These are phyloP conservation scores for Drosophila kepulauana DNA, from an alignment of 1,140 invertebrate species.

Conservation along the genomic window DNA sequence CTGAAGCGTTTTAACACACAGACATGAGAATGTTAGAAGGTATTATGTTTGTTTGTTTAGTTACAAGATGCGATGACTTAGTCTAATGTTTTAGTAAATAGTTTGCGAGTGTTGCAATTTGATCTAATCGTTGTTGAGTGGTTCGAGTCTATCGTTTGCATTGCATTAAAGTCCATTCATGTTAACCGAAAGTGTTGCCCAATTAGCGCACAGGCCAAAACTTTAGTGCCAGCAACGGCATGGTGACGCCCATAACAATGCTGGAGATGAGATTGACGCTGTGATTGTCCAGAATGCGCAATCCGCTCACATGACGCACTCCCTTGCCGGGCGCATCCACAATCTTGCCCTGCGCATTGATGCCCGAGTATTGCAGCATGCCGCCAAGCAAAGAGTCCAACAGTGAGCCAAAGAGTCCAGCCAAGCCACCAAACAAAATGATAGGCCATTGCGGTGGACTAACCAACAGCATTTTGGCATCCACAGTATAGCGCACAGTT, in stretches of 20 bases:
- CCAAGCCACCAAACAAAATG: conserved; percentile 89
- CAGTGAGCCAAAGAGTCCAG: conserved; percentile 92
- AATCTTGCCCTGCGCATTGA: conserved; percentile 89
- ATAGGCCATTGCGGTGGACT: conserved; percentile 94
- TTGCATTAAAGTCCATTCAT: conserved; percentile 37
- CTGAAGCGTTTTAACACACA: conserved; percentile 7
- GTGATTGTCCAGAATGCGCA: conserved; percentile 94
- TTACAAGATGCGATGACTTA: conserved; percentile 16
- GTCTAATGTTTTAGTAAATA: neutral
- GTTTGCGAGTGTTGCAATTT: neutral
- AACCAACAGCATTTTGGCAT: conserved; percentile 86
- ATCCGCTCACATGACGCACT: conserved; percentile 92
- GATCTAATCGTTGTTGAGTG: conserved; percentile 20
- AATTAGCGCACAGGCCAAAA: conserved; percentile 86
- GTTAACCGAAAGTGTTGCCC: conserved; percentile 20
- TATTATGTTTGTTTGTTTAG: neutral
- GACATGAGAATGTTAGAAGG: conserved; percentile 3
- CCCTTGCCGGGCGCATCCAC: conserved; percentile 90
- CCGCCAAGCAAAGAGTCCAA: conserved; percentile 95
- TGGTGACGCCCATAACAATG: conserved; percentile 90
- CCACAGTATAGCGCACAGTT: conserved; percentile 88
- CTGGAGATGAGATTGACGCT: conserved; percentile 95
- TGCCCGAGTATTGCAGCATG: conserved; percentile 93
- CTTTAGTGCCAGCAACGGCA: conserved; percentile 90
- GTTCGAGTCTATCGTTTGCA: conserved; percentile 47